Conservation (phyloP, 2,888 invertebrate genomes). For the Apamea anceps region DNA sequence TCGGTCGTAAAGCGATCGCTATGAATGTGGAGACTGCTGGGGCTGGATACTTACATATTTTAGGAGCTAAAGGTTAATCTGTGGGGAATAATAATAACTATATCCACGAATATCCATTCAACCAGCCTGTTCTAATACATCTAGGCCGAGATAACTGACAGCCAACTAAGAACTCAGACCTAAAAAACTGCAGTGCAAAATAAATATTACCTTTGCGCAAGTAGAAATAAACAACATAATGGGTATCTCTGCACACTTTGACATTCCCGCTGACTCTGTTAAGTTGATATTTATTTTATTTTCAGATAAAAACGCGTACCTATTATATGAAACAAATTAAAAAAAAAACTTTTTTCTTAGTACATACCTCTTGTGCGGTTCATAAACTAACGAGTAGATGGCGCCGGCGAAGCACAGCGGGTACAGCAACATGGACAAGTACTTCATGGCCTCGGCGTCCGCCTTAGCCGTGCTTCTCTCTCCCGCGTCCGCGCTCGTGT, state of each 20-base stretch:
- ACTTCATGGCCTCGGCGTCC: conserved; percentile 98
- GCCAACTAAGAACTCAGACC: neutral
- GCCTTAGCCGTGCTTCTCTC: conserved; percentile 96
- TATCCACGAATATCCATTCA: neutral
- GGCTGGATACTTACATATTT: neutral
- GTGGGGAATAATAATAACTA: neutral
- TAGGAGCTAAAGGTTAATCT: neutral
- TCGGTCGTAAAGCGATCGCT: no score
- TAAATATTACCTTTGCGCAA: neutral
- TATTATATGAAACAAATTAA: neutral
- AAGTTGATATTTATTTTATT: neutral
- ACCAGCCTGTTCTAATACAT: no score
- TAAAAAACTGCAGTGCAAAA: neutral
- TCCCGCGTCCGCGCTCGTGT: conserved; percentile 86
- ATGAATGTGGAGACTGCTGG: no score
- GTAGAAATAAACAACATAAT: neutral
- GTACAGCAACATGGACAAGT: conserved; percentile 96
- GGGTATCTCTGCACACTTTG: no score
- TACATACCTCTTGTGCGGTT: conserved; percentile 97
- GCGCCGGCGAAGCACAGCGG: conserved; percentile 97
- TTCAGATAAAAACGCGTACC: neutral
- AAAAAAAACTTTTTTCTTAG: no score
- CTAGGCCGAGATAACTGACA: neutral
- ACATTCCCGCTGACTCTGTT: neutral
- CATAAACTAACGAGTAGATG: conserved; percentile 97